These are phyloP conservation scores for Mesochorus sp. DNA, from an alignment of 2,888 invertebrate genomes.

Conservation along the genomic window DNA sequence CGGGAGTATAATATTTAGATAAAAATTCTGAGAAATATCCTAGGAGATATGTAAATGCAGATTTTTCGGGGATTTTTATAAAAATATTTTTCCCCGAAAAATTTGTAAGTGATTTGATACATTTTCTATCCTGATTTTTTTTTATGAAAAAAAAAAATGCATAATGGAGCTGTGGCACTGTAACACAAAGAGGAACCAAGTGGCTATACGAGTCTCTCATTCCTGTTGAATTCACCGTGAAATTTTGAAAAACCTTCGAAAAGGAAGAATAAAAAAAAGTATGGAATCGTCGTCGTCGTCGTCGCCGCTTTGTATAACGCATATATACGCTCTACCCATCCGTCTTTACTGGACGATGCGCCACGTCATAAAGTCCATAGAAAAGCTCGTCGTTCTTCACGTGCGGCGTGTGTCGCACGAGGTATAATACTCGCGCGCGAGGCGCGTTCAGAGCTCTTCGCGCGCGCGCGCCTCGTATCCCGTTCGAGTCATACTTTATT, in stretches of 20 bases:
- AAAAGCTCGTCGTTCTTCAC: slow-evolving; percentile 69
- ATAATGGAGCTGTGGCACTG: slow-evolving; percentile 3
- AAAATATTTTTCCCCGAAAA: too few relatives aligned
- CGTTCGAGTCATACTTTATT: slow-evolving; percentile 77
- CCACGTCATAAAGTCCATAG: slow-evolving; percentile 74
- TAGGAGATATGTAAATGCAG: too few relatives aligned
- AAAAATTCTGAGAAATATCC: too few relatives aligned
- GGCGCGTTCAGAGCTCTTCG: slow-evolving; percentile 52
- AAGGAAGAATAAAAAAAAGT: slow-evolving; percentile 60
- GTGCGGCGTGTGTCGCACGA: slow-evolving; percentile 61
- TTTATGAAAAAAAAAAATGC: background rate
- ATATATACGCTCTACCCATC: slow-evolving; percentile 54
- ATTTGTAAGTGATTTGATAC: background rate
- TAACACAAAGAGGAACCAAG: background rate
- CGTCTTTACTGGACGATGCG: slow-evolving; percentile 63
- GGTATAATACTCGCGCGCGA: slow-evolving; percentile 28
- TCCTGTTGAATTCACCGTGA: slow-evolving; percentile 62
- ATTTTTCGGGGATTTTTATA: too few relatives aligned
- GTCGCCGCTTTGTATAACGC: slow-evolving; percentile 51
- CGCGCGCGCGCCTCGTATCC: slow-evolving; percentile 53
- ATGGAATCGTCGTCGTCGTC: slow-evolving; percentile 61
- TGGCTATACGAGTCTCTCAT: slow-evolving; percentile 23
- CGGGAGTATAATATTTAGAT: too few relatives aligned
- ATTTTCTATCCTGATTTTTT: background rate
- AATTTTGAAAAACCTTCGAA: slow-evolving; percentile 56